Evolutionary conservation across 2,797 vertebrate species (phyloP).

Genomic region (Mus caroli): DNA sequence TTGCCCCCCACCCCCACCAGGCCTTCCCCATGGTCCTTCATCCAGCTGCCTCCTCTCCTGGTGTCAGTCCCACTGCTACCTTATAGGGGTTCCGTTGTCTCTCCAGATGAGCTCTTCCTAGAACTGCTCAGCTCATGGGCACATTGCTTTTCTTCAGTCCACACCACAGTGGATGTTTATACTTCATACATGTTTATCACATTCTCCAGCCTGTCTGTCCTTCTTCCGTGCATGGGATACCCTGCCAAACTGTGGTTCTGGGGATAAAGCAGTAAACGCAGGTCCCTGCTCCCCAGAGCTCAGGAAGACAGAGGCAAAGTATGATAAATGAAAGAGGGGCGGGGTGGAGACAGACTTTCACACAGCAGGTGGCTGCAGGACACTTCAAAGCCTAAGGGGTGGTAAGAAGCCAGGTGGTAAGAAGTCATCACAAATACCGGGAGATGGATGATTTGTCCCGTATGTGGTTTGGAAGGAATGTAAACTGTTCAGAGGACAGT

Average conservation of each 20-base stretch:
- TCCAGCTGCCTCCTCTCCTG: background rate
- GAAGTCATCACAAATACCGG: background rate
- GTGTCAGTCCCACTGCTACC: background rate
- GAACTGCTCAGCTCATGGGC: background rate
- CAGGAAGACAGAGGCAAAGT: background rate
- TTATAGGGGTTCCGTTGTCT: background rate
- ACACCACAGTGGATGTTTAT: background rate
- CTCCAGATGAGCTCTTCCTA: background rate
- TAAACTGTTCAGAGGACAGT: conserved; percentile 12
- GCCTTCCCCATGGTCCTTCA: no score
- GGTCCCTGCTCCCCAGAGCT: background rate
- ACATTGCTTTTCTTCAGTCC: background rate
- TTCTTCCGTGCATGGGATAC: background rate
- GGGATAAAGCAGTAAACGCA: background rate
- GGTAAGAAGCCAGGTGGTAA: background rate
- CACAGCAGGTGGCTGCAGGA: background rate
- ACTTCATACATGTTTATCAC: background rate
- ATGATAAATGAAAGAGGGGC: background rate
- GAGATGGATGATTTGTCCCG: background rate
- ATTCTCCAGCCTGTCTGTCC: background rate
- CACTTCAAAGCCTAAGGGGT: background rate
- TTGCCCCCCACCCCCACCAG: no score
- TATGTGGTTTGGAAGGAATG: background rate
- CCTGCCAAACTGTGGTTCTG: background rate
- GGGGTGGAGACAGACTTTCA: background rate